These are phyloP conservation scores for Morus bassanus DNA, from an alignment of 2,797 vertebrate genomes.

Conservation along the genomic window DNA sequence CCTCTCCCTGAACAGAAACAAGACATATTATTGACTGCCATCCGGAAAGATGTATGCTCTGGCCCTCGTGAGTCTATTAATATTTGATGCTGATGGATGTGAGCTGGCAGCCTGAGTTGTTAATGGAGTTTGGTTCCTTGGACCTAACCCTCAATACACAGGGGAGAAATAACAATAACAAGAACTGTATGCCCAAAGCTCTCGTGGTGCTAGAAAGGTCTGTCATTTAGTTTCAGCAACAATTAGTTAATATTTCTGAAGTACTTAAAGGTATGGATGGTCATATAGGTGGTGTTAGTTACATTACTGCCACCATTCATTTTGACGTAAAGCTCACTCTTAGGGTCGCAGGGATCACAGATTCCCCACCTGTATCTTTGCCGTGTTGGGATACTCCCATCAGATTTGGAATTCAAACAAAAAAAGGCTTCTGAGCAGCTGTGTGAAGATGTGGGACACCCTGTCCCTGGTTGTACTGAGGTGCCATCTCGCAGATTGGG, in stretches of 20 bases:
- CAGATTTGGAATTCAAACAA: not conserved
- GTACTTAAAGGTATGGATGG: not conserved
- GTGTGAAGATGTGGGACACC: not conserved
- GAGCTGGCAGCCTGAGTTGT: conserved; percentile 56
- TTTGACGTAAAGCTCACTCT: not conserved
- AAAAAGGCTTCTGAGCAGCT: not conserved
- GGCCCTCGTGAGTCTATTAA: conserved; percentile 49
- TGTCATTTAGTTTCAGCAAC: not conserved
- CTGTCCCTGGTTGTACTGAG: not conserved
- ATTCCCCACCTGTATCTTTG: not conserved
- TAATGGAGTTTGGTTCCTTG: conserved; percentile 48
- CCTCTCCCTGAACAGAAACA: conserved; percentile 37
- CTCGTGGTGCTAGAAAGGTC: not conserved
- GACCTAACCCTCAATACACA: not conserved
- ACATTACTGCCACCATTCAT: not conserved
- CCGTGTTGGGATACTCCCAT: not conserved
- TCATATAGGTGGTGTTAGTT: not conserved
- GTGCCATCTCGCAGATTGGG: not conserved
- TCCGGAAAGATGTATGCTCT: conserved; percentile 37
- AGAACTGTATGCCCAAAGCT: not conserved
- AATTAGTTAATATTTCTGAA: not conserved
- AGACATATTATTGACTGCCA: conserved; percentile 58
- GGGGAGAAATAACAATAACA: not conserved
- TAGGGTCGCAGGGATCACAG: not conserved
- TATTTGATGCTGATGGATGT: conserved; percentile 69